A percentile compares a stretch with the other conserved stretches of the same genome.
Conservation (phyloP, 92 coral and sea anemone genomes). For the Ricordea florida region DNA sequence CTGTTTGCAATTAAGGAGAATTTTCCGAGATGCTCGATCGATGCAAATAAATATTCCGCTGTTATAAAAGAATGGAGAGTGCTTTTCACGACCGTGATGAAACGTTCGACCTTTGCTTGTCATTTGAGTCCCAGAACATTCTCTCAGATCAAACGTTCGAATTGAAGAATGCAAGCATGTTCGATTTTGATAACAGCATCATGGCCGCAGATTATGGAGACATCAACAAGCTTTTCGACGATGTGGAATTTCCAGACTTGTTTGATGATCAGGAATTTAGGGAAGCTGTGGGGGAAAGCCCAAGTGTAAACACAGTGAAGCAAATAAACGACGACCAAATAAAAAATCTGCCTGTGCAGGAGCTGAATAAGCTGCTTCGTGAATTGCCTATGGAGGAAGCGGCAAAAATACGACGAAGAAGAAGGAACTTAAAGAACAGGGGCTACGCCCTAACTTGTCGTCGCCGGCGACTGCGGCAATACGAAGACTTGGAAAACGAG, state of each 20-base stretch:
- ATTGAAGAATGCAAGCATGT: too few relatives aligned
- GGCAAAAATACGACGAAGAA: slow-evolving; percentile 29
- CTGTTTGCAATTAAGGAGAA: too few relatives aligned
- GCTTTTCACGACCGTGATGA: too few relatives aligned
- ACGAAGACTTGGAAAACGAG: slow-evolving; percentile 27
- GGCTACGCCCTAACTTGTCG: slow-evolving; percentile 76
- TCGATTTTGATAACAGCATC: background rate
- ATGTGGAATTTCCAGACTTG: background rate
- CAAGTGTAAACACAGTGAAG: background rate
- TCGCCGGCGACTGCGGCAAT: slow-evolving; percentile 23
- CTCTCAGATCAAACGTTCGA: too few relatives aligned
- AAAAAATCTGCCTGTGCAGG: slow-evolving; percentile 43
- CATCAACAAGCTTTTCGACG: slow-evolving; percentile 18
- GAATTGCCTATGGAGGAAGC: slow-evolving; percentile 34
- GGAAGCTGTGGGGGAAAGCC: background rate
- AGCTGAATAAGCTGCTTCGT: slow-evolving; percentile 46
- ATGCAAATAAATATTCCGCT: too few relatives aligned
- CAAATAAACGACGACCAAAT: slow-evolving; percentile 42
- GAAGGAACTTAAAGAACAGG: slow-evolving; percentile 74
- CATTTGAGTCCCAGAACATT: background rate
- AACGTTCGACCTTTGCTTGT: too few relatives aligned
- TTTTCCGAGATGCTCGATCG: too few relatives aligned
- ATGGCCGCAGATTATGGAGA: slow-evolving; percentile 1
- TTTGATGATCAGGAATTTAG: background rate
- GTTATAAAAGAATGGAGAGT: too few relatives aligned